Conservation (phyloP, 1,140 invertebrate genomes). For the Caerostris extrusa region DNA sequence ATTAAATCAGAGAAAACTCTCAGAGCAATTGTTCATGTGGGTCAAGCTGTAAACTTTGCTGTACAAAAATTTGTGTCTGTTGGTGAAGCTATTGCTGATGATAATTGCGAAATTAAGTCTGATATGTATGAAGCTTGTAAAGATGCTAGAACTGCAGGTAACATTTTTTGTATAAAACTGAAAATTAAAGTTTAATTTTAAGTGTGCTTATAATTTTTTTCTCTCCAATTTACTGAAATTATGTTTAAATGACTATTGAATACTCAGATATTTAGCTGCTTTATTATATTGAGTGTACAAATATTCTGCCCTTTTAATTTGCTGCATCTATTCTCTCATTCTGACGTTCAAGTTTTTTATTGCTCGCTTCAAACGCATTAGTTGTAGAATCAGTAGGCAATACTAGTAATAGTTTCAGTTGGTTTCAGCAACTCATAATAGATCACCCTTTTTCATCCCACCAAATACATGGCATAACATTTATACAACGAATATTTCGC, state of each 20-base stretch:
- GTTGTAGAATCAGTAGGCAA: too few species aligned
- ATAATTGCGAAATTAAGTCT: conserved; percentile 97
- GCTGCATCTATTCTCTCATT: too few species aligned
- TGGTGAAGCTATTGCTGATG: conserved; percentile 98
- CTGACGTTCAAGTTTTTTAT: too few species aligned
- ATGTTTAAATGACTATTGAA: not conserved
- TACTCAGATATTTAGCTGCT: too few species aligned
- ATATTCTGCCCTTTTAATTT: too few species aligned
- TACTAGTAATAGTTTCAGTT: too few species aligned
- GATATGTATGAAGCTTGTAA: conserved; percentile 99
- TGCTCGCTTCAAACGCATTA: too few species aligned
- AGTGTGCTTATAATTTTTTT: not conserved
- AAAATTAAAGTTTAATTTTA: not conserved
- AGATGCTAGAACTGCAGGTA: conserved; percentile 96
- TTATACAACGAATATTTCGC: too few species aligned
- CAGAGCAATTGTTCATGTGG: conserved; percentile 93
- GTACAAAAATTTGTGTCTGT: conserved; percentile 99
- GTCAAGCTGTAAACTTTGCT: conserved; percentile 97
- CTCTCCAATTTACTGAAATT: not conserved
- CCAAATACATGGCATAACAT: too few species aligned
- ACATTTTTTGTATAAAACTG: conserved; percentile 78
- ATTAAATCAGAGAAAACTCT: conserved; percentile 84
- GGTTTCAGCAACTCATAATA: too few species aligned
- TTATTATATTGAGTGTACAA: too few species aligned
- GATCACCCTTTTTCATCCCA: too few species aligned